Evolutionary conservation across 2,797 vertebrate genomes (phyloP).

Genomic region (Sphenopsis melanotis): DNA sequence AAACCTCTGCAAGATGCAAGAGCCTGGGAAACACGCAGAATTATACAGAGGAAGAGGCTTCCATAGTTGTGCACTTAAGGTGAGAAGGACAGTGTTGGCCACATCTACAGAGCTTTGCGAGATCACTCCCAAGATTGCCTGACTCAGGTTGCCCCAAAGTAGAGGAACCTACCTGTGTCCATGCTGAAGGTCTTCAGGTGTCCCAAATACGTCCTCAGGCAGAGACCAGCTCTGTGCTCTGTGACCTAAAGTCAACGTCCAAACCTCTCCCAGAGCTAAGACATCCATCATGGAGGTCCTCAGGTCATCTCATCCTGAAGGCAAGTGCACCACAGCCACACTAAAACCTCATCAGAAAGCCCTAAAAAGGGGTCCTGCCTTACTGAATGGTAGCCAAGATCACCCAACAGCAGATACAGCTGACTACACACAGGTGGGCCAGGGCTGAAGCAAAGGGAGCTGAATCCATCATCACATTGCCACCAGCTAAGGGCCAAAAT

Average conservation of each 20-base stretch:
- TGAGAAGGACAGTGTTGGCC: neutral
- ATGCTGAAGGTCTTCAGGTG: neutral
- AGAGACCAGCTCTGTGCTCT: neutral
- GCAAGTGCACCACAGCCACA: rapidly evolving
- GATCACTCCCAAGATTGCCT: neutral
- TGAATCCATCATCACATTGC: neutral
- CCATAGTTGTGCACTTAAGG: rapidly evolving
- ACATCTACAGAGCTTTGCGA: neutral
- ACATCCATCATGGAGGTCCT: neutral
- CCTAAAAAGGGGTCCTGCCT: neutral
- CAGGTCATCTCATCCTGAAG: neutral
- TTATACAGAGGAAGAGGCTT: neutral
- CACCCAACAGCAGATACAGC: neutral
- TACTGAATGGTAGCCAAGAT: neutral
- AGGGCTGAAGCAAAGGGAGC: neutral
- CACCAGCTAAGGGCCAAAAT: neutral
- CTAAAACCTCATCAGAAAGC: neutral
- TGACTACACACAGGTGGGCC: rapidly evolving
- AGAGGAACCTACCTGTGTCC: neutral
- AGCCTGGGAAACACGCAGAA: neutral
- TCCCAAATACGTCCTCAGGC: neutral
- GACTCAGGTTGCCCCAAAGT: neutral
- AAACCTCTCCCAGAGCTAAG: neutral
- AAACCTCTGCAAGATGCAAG: neutral
- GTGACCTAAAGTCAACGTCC: neutral